These are phyloP conservation scores for Rotaria socialis DNA, from an alignment of 2,888 invertebrate genomes.

Conservation along the genomic window DNA sequence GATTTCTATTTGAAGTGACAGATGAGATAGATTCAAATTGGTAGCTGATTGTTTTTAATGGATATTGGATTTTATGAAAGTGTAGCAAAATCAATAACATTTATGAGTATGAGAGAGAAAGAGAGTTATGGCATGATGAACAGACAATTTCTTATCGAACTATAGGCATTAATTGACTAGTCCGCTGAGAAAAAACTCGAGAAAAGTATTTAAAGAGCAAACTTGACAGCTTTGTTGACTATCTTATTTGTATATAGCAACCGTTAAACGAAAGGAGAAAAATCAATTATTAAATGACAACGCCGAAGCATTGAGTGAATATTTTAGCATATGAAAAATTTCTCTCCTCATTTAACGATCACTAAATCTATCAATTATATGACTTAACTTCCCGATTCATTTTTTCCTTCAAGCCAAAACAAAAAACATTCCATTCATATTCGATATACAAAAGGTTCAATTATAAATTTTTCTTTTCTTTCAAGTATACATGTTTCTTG, in stretches of 20 bases:
- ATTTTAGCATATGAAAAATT: constrained; percentile 6
- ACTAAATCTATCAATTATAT: not conserved
- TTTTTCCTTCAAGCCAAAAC: not conserved
- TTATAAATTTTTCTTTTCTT: no score
- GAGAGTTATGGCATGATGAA: not conserved
- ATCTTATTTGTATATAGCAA: not conserved
- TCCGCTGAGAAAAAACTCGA: not conserved
- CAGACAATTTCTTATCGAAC: not conserved
- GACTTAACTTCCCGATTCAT: not conserved
- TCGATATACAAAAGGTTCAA: not conserved
- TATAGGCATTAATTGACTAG: not conserved
- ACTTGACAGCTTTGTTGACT: not conserved
- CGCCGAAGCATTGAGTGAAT: not conserved
- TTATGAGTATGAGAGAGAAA: not conserved
- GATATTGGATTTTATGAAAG: not conserved
- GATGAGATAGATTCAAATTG: not conserved
- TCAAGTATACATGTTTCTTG: not conserved
- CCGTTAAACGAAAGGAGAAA: not conserved
- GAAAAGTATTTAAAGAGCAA: not conserved
- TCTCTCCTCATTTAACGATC: not conserved
- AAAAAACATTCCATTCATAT: not conserved
- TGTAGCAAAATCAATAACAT: not conserved
- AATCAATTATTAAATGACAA: not conserved
- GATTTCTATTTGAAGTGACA: not conserved
- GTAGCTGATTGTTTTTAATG: not conserved